Conservation (phyloP, 2,797 vertebrate genomes). For the Alouatta caraya region DNA sequence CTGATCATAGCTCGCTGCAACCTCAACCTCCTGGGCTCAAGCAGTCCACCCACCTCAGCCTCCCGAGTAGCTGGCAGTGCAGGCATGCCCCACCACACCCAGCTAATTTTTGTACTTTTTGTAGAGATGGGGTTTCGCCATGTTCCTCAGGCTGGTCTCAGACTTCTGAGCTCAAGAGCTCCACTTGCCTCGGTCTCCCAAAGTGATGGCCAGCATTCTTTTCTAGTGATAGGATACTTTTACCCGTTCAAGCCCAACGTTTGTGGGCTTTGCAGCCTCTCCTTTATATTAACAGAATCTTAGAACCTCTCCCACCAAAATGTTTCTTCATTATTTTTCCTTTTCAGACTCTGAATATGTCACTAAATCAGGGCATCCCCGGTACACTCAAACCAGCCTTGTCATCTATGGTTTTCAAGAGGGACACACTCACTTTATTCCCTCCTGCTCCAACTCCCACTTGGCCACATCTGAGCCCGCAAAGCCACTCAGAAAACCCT, state of each 20-base stretch:
- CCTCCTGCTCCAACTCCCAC: not conserved
- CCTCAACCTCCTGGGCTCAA: no score
- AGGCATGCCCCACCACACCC: no score
- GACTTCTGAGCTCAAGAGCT: no score
- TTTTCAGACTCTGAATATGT: not conserved
- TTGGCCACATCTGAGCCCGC: not conserved
- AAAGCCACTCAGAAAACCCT: not conserved
- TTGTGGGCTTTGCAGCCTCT: not conserved
- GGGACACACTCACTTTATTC: not conserved
- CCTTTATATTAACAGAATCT: not conserved
- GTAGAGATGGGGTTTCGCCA: no score
- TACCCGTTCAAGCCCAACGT: not conserved
- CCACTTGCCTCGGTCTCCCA: no score
- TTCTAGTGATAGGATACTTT: not conserved
- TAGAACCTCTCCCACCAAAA: not conserved
- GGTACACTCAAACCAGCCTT: not conserved
- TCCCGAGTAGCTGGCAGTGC: no score
- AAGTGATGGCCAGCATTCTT: not conserved
- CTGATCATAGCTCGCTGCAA: no score
- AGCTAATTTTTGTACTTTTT: no score
- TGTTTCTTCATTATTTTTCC: not conserved
- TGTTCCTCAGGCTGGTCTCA: no score
- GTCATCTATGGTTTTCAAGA: not conserved
- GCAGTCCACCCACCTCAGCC: no score
- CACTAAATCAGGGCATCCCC: not conserved